These are phyloP conservation scores for Diadophis punctatus DNA, from an alignment of 2,113 vertebrate species.

Conservation along the genomic window DNA sequence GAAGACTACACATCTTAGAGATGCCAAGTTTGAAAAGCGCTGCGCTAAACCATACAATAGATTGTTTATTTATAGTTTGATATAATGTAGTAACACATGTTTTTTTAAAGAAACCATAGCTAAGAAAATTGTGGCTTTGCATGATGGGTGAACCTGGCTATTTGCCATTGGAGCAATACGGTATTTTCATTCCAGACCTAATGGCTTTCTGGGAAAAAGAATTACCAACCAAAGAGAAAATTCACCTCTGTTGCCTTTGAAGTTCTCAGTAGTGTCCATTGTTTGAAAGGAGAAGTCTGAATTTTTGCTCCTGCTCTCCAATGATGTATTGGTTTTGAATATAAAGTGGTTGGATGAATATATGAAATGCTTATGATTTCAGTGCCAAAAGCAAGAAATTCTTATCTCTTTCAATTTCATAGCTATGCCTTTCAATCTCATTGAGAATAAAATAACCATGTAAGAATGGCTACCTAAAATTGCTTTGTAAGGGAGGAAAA, in stretches of 20 bases:
- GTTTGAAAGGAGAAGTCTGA: not conserved
- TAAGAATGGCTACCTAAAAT: not conserved
- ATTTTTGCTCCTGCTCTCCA: not conserved
- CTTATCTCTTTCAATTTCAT: not conserved
- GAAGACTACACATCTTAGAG: not conserved
- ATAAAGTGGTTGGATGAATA: not conserved
- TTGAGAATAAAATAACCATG: not conserved
- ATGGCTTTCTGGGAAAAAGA: not conserved
- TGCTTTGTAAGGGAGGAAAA: not conserved
- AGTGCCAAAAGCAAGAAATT: not conserved
- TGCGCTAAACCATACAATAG: not conserved
- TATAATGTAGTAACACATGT: not conserved
- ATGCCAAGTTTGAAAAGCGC: not conserved
- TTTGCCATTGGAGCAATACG: not conserved
- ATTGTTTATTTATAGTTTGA: not conserved
- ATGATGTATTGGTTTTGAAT: not conserved
- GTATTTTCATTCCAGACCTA: not conserved
- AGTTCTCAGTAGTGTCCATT: not conserved
- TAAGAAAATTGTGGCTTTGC: not conserved
- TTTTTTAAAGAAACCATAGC: not conserved
- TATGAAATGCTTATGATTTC: not conserved
- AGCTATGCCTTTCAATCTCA: not conserved
- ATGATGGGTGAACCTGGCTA: not conserved
- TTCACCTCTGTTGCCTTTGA: not conserved
- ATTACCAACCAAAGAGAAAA: not conserved